Base-by-base conservation (phyloP, 1,140 invertebrate species). In the Listronotus oregonensis region DNA sequence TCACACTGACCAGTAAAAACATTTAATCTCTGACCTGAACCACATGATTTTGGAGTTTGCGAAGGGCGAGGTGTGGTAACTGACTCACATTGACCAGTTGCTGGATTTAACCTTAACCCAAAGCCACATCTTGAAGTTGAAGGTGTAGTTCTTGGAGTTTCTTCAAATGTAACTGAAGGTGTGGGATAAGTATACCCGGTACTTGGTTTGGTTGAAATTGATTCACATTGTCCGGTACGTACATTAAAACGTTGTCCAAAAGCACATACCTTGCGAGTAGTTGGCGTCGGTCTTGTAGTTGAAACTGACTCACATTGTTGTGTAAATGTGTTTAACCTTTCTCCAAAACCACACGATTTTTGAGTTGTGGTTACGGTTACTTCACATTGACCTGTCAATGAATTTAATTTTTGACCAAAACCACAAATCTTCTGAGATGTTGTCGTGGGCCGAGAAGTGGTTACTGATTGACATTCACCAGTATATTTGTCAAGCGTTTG, bases 151-250 rank as follows among this genome's bases (percentile, higher is more conserved):
- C 18, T 15, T 12, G 62, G 62, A 14, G 15, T 32, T 57, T 64
- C 62, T 14, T 54, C 49, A 40, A 64, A 64, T 6, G 51, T 39
- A 17, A 64, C 52, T 6, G 63, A 58, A 15, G 52, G 50, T 31
- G 43, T 65, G 8, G 54, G 55, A 21, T 65, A 58, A 5, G 32
- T 58, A 17, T 55, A 56, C 7, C 47, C 47, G 14, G 15, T 39
- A 17, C 43, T 44, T n/a, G 40, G 21, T 27, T 27, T 27, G 21
- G 21, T 27, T 27, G 21, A 27, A 27, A 27, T 12, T 37, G 34
- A 37, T 37, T 37, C 34, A 37, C 34, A 37, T 8, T 8, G 52
- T 15, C 62, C 52, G 14, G 62, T 64, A 9, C 5, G 17, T 1
- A 17, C 17, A 17, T 66, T 66, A 8, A 59, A 47, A 40, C 7